Evolutionary conservation across 2,888 invertebrate species (phyloP).

Genomic region (Rotaria sp.): DNA sequence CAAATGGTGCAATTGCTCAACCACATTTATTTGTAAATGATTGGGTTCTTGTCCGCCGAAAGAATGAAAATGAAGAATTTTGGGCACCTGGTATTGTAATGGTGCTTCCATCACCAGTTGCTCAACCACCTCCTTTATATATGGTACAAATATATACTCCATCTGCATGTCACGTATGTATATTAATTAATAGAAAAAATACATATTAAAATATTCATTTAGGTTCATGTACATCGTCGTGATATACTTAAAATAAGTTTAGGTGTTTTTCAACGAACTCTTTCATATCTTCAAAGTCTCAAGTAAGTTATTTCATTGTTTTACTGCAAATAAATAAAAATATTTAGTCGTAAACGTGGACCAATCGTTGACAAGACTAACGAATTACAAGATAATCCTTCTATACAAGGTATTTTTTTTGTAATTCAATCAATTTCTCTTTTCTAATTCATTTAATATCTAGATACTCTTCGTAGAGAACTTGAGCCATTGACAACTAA

Average conservation of each 20-base stretch:
- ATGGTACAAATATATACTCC: neutral
- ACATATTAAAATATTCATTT: neutral
- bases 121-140: neutral
- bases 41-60: neutral
- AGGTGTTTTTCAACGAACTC: neutral
- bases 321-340: neutral
- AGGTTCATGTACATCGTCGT: neutral
- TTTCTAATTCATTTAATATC: neutral
- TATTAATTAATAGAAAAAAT: neutral
- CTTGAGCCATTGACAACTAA: neutral
- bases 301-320: neutral
- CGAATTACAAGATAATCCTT: too few species aligned
- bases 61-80: neutral
- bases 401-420: too few species aligned
- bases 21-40: neutral
- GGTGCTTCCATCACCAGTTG: neutral
- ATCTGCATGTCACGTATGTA: neutral
- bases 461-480: neutral
- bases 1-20: slow-evolving; percentile 4
- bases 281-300: neutral
- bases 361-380: too few species aligned
- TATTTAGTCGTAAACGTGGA: too few species aligned
- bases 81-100: neutral
- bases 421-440: too few species aligned
- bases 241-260: neutral